Evolutionary conservation across 1,140 invertebrate species (phyloP).

Genomic region (Hylyphantes graminicola): DNA sequence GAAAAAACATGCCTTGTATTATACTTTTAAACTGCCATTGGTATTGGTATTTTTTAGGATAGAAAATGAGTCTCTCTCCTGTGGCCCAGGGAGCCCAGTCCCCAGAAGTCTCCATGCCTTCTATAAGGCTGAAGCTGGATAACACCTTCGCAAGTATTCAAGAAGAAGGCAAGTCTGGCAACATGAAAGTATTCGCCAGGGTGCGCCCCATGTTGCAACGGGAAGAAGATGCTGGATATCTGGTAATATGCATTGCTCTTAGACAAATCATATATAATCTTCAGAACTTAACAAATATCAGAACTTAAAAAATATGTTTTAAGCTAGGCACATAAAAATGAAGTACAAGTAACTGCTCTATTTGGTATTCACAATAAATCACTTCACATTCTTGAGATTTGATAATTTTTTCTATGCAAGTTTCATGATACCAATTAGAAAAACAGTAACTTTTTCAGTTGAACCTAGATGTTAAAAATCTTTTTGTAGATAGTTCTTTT

Average conservation of each 20-base stretch:
- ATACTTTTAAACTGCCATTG: background rate
- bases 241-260: background rate
- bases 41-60: background rate
- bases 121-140: conserved; percentile 5
- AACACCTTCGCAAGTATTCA: background rate
- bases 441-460: no score
- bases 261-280: background rate
- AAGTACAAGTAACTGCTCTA: background rate
- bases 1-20: background rate
- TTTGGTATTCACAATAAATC: no score
- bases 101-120: background rate
- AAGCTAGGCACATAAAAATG: background rate
- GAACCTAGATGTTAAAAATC: no score
- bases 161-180: background rate
- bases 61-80: conserved; percentile 11
- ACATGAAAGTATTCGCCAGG: conserved; percentile 23
- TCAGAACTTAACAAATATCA: background rate
- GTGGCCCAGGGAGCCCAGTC: background rate
- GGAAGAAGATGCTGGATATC: conserved; percentile 40
- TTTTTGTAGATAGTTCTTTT: no score
- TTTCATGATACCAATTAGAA: no score
- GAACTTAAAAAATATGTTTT: background rate
- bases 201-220: conserved; percentile 6
- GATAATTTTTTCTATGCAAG: no score
- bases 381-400: no score